These are phyloP conservation scores for Augochlora pura DNA, from an alignment of 1,140 invertebrate species.

Conservation along the genomic window DNA sequence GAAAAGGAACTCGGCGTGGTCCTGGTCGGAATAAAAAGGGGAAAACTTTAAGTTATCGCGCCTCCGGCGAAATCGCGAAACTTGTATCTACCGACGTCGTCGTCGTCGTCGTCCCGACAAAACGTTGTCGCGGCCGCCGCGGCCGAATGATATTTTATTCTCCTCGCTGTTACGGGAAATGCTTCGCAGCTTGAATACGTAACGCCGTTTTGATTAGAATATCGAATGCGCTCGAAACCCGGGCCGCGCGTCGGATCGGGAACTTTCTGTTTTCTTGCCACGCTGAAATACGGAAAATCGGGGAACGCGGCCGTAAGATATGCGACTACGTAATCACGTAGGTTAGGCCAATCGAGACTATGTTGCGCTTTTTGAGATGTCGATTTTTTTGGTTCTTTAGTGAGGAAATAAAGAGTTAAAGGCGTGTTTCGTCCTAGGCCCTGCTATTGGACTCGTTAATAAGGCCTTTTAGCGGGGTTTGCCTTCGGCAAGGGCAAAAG, in stretches of 20 bases:
- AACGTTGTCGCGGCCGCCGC: constrained; percentile 34
- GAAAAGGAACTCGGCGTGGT: constrained; percentile 47
- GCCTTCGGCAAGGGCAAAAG: no score
- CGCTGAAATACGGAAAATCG: not conserved
- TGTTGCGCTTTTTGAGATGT: no score
- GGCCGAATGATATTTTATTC: constrained; percentile 57
- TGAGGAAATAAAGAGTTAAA: no score
- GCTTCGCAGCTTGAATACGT: constrained; percentile 51
- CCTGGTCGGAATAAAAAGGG: constrained; percentile 55
- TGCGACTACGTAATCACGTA: not conserved
- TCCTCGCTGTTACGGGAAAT: constrained; percentile 53
- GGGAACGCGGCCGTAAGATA: not conserved
- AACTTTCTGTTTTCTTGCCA: constrained; percentile 14
- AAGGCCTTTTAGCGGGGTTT: no score
- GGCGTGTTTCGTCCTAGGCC: no score
- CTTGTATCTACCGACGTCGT: constrained; percentile 51
- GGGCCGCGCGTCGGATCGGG: not conserved
- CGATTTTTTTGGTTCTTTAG: no score
- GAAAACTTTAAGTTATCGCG: constrained; percentile 63
- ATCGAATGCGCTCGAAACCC: constrained; percentile 19
- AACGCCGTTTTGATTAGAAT: constrained; percentile 57
- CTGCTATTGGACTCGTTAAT: no score
- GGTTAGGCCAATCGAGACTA: no score
- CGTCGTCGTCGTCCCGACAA: constrained; percentile 46
- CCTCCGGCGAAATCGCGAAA: constrained; percentile 60